Percentiles rank a stretch among this genome's conserved stretches.
Conservation (phyloP, 2,113 vertebrate genomes). For the Colinus virginianus region DNA sequence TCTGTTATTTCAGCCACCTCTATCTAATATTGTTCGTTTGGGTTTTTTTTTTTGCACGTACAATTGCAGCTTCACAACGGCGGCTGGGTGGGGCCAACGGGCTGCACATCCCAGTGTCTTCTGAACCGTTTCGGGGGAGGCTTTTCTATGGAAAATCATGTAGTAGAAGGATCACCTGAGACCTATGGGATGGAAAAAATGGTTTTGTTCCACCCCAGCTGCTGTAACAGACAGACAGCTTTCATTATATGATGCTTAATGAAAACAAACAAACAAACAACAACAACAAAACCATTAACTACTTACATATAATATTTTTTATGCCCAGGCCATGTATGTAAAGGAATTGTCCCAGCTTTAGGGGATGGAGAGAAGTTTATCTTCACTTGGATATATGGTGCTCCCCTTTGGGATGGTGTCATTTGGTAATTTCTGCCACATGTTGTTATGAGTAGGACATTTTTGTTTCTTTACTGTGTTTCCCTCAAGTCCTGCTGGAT, state of each 20-base stretch:
- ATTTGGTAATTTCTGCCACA: slow-evolving; percentile 78
- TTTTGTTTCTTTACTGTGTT: slow-evolving; percentile 74
- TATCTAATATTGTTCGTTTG: neutral
- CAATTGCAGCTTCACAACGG: neutral
- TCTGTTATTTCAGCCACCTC: neutral
- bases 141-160: neutral
- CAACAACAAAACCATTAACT: neutral
- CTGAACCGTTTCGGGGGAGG: neutral
- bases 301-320: slow-evolving; percentile 1
- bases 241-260: slow-evolving; percentile 25
- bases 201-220: neutral
- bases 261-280: too few relatives aligned
- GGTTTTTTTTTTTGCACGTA: neutral
- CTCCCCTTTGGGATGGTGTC: slow-evolving; percentile 58
- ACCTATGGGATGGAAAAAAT: neutral
- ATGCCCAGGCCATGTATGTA: neutral
- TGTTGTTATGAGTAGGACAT: slow-evolving; percentile 77
- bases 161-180: neutral
- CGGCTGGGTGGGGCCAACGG: neutral
- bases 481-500: slow-evolving; percentile 74
- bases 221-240: neutral
- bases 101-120: neutral
- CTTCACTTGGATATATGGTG: slow-evolving; percentile 55
- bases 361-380: neutral
- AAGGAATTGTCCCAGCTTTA: neutral